Percentiles rank a stretch among this genome's conserved stretches.
Evolutionary conservation across 2,113 vertebrate genomes (phyloP).

Genomic region (Callipepla squamata): DNA sequence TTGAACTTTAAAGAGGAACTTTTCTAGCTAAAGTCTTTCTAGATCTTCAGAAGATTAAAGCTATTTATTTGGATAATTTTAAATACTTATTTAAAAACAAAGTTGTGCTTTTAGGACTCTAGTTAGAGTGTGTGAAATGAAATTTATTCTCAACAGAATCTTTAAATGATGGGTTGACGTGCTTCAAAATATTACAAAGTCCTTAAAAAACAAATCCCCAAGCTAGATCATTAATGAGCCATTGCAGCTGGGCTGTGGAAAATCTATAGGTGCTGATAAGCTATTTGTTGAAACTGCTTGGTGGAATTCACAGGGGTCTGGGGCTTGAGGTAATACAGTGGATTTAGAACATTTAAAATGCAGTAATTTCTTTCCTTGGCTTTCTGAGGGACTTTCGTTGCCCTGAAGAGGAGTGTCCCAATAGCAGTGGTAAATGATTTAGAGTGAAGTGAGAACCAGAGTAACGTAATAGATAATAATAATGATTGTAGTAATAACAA

Average conservation of each 20-base stretch:
- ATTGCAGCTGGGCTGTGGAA: neutral
- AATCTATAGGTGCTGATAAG: neutral
- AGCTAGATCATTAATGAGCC: neutral
- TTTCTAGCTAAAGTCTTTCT: conserved; percentile 46
- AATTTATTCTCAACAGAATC: conserved; percentile 7
- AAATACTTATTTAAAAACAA: neutral
- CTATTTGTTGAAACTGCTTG: neutral
- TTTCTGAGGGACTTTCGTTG: neutral
- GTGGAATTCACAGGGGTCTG: neutral
- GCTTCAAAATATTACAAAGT: neutral
- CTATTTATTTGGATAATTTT: conserved; percentile 37
- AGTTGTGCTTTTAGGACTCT: neutral
- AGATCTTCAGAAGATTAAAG: conserved; percentile 62
- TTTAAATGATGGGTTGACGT: neutral
- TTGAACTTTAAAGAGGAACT: conserved; percentile 37
- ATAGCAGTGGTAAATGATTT: neutral
- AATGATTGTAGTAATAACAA: neutral
- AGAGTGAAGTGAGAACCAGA: neutral
- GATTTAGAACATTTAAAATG: neutral
- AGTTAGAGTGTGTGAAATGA: neutral
- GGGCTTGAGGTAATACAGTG: neutral
- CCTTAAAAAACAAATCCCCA: conserved; percentile 24
- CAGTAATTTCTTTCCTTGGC: neutral
- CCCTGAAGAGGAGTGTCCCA: neutral
- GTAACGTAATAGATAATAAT: neutral